Conservation (phyloP, 2,797 vertebrate species). For the Synaphobranchus kaupii region DNA sequence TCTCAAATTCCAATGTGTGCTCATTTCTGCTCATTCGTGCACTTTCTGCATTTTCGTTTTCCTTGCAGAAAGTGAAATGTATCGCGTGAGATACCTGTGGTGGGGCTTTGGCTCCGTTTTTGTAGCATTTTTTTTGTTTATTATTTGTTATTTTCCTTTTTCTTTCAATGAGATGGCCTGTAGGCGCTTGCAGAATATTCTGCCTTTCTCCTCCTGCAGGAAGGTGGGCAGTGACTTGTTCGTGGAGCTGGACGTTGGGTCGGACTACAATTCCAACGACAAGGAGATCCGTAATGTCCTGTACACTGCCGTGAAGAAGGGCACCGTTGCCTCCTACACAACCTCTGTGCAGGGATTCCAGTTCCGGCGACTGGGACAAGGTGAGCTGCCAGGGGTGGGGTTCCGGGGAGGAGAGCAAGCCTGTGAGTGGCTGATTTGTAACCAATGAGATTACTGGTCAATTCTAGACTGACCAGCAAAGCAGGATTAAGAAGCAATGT, state of each 20-base stretch:
- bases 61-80: neutral
- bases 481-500: neutral
- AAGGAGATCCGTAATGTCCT: constrained; percentile 82
- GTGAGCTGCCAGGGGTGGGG: constrained; percentile 62
- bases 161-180: neutral
- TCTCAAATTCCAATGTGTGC: neutral
- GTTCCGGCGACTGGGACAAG: constrained; percentile 85
- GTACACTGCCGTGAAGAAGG: constrained; percentile 74
- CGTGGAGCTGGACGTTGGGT: constrained; percentile 93
- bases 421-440: neutral
- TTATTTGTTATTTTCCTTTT: neutral
- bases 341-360: constrained; percentile 85
- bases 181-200: neutral
- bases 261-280: constrained; percentile 78
- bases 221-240: constrained; percentile 80
- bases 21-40: neutral
- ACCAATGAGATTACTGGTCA: neutral
- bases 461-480: neutral
- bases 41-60: neutral
- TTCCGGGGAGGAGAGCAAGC: neutral
- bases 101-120: neutral
- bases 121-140: neutral
- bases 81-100: neutral
- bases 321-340: constrained; percentile 84
- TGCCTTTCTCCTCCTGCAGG: constrained; percentile 60